phyloP scores from a whole-genome alignment of 1,140 invertebrate species.

The Rhopalosiphum padi region DNA sequence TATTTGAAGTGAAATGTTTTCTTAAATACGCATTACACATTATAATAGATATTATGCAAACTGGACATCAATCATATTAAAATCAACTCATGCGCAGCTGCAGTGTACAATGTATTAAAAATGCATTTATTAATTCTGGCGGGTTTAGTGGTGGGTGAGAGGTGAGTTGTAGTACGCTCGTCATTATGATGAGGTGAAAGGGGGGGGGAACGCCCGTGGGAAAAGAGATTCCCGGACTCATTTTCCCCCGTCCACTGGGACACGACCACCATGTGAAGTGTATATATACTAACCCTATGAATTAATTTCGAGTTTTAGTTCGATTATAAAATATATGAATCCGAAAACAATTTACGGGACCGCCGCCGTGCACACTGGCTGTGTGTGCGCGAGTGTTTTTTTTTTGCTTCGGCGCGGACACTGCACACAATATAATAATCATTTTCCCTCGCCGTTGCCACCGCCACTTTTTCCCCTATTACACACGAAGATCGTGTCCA shows the following conservation, averaged over 20 bases:
- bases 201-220: not conserved
- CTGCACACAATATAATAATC: slow-evolving; percentile 20
- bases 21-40: not conserved
- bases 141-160: not conserved
- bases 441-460: not conserved
- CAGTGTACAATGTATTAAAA: not conserved
- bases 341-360: slow-evolving; percentile 21
- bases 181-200: not conserved
- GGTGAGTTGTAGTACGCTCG: not conserved
- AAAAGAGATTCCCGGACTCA: slow-evolving; percentile 33
- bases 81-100: slow-evolving; percentile 12
- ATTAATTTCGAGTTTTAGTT: slow-evolving; percentile 46
- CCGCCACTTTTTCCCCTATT: not conserved
- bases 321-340: slow-evolving; percentile 27
- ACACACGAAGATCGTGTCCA: slow-evolving; percentile 13
- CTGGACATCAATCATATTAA: not conserved
- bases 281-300: not conserved
- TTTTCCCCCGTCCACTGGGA: slow-evolving; percentile 27
- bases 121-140: slow-evolving; percentile 29
- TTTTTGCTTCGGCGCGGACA: not conserved
- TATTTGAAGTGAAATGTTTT: not conserved
- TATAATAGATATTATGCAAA: not conserved
- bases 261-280: not conserved
- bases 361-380: not conserved
- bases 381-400: not conserved